Conservation (phyloP, 1,140 invertebrate species). For the Ceratitis capitata region DNA sequence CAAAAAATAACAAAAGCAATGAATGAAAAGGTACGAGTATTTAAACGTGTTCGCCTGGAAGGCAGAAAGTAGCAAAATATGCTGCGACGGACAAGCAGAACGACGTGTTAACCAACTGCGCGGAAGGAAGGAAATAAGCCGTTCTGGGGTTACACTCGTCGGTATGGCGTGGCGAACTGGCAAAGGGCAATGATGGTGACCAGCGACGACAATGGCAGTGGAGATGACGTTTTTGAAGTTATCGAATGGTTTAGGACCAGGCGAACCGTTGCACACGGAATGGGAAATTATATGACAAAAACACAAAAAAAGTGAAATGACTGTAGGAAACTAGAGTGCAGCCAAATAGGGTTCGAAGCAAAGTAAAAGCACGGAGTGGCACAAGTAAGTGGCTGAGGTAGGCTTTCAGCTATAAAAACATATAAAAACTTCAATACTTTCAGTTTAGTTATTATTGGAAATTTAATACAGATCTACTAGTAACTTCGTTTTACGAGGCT, state of each 20-base stretch:
- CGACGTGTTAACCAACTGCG: not conserved
- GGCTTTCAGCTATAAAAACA: too few species aligned
- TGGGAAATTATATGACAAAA: conserved; percentile 12
- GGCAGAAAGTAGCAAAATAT: not conserved
- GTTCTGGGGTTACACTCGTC: not conserved
- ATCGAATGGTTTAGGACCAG: not conserved
- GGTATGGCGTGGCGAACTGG: not conserved
- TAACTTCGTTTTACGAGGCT: too few species aligned
- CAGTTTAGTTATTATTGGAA: too few species aligned
- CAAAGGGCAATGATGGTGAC: not conserved
- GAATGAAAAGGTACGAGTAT: not conserved
- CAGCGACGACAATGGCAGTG: not conserved
- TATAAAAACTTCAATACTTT: too few species aligned
- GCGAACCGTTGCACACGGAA: not conserved
- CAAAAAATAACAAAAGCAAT: not conserved
- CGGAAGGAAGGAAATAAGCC: conserved; percentile 23
- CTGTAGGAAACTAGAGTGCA: not conserved
- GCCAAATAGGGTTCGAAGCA: not conserved
- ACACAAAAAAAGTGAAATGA: not conserved
- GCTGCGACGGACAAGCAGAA: not conserved
- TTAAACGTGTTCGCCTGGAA: not conserved
- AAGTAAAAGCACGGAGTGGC: too few species aligned
- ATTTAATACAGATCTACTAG: too few species aligned
- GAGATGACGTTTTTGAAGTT: not conserved
- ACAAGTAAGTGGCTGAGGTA: too few species aligned